Conservation (phyloP, 2,113 vertebrate species). For the Thymallus thymallus region DNA sequence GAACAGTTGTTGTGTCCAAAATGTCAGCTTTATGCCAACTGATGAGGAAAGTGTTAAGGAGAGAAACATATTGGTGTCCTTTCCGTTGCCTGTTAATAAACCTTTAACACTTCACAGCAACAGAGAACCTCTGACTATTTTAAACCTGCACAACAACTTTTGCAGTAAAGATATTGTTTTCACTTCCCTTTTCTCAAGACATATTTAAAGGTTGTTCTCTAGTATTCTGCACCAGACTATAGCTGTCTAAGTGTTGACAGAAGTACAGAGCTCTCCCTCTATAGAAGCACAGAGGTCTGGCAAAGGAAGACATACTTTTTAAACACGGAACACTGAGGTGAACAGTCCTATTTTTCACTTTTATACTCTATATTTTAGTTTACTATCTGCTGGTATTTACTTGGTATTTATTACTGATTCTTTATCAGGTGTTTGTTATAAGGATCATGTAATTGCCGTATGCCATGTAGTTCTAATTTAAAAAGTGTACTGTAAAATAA, state of each 20-base stretch:
- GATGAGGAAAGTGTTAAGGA: not conserved
- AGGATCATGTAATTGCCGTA: too few species aligned
- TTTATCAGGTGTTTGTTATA: too few species aligned
- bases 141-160: not conserved
- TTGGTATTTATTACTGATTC: too few species aligned
- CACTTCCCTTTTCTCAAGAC: not conserved
- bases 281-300: too few species aligned
- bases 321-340: too few species aligned
- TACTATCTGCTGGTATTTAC: too few species aligned
- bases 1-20: conserved; percentile 4
- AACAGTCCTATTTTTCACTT: too few species aligned
- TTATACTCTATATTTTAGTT: too few species aligned
- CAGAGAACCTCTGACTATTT: not conserved
- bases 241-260: too few species aligned
- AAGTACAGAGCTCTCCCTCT: too few species aligned
- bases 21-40: not conserved
- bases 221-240: not conserved
- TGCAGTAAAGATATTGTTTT: not conserved
- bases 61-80: not conserved
- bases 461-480: not conserved
- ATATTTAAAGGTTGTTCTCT: not conserved
- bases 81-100: not conserved
- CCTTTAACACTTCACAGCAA: not conserved
- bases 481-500: not conserved
- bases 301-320: too few species aligned